Evolutionary conservation across 2,888 invertebrate species (phyloP).

Genomic region (Acronicta leporina): DNA sequence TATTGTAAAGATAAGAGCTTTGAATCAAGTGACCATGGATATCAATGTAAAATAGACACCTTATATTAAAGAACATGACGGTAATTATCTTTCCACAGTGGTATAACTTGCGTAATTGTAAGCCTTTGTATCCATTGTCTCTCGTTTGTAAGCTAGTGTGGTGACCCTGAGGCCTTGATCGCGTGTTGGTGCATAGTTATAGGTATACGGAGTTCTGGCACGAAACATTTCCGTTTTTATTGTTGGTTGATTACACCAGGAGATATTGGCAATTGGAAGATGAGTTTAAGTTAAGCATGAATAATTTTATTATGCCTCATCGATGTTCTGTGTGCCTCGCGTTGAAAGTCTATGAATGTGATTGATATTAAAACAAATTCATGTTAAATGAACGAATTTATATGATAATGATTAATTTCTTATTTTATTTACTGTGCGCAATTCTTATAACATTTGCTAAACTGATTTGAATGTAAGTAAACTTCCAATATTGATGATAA

Average conservation of each 20-base stretch:
- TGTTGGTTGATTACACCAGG: slow-evolving; percentile 4
- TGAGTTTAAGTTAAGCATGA: neutral
- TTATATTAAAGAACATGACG: too few species aligned
- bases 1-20: slow-evolving; percentile 15
- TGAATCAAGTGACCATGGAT: slow-evolving; percentile 4
- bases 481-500: too few species aligned
- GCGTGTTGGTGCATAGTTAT: slow-evolving; percentile 40
- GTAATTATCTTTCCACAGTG: neutral
- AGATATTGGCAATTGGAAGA: neutral
- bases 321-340: slow-evolving; percentile 1
- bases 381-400: too few species aligned
- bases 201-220: slow-evolving; percentile 26
- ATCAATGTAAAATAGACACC: neutral
- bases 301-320: neutral
- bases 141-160: slow-evolving; percentile 21
- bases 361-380: too few species aligned
- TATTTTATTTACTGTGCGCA: too few species aligned
- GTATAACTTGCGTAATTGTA: neutral
- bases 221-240: slow-evolving; percentile 16
- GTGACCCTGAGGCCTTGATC: slow-evolving; percentile 50
- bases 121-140: slow-evolving; percentile 34
- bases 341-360: neutral
- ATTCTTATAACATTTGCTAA: too few species aligned
- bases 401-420: too few species aligned
- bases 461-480: too few species aligned